Base-by-base conservation (phyloP, 1,140 invertebrate species). In the Aphis gossypii region DNA sequence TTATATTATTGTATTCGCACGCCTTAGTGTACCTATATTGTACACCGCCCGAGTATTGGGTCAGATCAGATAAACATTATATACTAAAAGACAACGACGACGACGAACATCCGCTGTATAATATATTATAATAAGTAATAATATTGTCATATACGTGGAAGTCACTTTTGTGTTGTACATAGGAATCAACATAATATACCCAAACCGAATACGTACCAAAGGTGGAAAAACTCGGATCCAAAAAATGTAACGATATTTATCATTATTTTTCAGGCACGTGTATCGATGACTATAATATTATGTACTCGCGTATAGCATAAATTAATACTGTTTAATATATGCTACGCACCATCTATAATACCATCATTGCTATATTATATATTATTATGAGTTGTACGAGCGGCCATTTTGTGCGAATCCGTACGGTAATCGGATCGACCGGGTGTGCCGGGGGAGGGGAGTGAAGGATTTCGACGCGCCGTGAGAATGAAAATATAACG, bases 321-420 rank as follows among this genome's bases (percentile, higher is more conserved):
- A 84, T 38, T 35, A 23, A 44, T 84, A 44, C 46, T 46, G 38
- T 41, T 35, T 38, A 82, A 76, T 38, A 82, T 38, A 41, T 41
- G 4, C 83, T 23, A 84, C 14, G 48, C 48, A 51, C 18, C 14
- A 14, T 14, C 14, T 84, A 38, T 41, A n/a, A 46, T 46, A 46
- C 30, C 1, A 14, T 44, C 20, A 5, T 44, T 20, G 14, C 44
- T 46, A 18, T 44, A 25, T 84, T 25, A 9, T 30, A 46, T 30
- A 86, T 46, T 86, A 46, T 86, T 46, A n/a, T 46, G 48, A 14
- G 7, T 18, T 46, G 46, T n/a, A 46, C 44, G 44, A 46, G 11
- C 44, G 84, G 84, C 84, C 84, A 86, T 86, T 86, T 86, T 86
- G 25, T 86, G 84, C 84, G 84, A 86, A 86, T 86, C 41, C 84